Base-by-base conservation (phyloP, 2,888 invertebrate genomes). In the Helicoverpa assulta region DNA sequence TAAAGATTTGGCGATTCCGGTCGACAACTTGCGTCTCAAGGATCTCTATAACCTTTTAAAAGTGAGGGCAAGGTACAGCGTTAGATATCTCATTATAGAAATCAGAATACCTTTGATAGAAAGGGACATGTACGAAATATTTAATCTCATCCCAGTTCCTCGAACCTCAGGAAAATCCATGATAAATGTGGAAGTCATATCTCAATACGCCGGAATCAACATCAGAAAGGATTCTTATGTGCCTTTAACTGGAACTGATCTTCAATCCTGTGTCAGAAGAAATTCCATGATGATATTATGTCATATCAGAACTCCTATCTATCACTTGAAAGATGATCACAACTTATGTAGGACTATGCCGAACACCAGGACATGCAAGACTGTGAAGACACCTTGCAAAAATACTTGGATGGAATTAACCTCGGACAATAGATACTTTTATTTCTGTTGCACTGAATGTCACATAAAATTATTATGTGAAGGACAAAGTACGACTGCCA, bases 151-250 rank as follows among this genome's bases (percentile, higher is more conserved):
- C 14, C 19, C 58, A 4, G 53, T 65, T 5, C 65, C 67, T 7
- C 19, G 51, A 7, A n/a, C 10, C 8, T n/a, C 8, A 16, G 19
- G 37, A 0, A 19, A 51, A 18, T 5, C 21, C 5, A 67, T 61
- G 60, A 52, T 40, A 21, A 58, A 37, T 10, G 29, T 65, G 1
- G 14, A 37, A 40, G 19, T 52, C 5, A 65, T 65, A 14, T 37
- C 51, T 5, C 19, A 65, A 40, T 40, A 19, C 4, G 52, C 26
- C 1, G 67, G 37, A 2, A 65, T 61, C 37, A 61, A 61, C 53
- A 53, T 61, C 6, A 29, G 37, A 63, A 63, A 63, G 16, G 63
- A 63, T 33, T 63, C 56, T 2, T 63, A 63, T 19, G 14, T 63
- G 33, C n/a, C 63, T 50, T 16, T 64, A 6, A 51, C 63, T 1